These are phyloP conservation scores for Listronotus bonariensis DNA, from an alignment of 1,140 invertebrate genomes.

Conservation along the genomic window DNA sequence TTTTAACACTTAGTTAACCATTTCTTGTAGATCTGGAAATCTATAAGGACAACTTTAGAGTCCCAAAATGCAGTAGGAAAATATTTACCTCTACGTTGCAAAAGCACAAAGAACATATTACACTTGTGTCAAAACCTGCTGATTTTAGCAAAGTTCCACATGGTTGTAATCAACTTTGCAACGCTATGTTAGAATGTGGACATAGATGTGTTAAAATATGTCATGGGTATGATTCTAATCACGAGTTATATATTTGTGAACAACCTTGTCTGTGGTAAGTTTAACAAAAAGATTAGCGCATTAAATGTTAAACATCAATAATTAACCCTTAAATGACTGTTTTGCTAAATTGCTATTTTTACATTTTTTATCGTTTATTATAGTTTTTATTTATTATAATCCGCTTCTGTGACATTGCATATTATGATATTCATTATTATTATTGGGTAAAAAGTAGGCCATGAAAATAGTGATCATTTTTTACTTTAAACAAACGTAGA, in stretches of 20 bases:
- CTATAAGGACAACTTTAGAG: conserved; percentile 42
- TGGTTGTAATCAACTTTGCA: conserved; percentile 55
- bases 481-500: too few relatives aligned
- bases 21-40: not conserved
- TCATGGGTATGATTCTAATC: conserved; percentile 57
- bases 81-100: conserved; percentile 55
- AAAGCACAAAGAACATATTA: conserved; percentile 52
- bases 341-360: too few relatives aligned
- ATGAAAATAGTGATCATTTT: too few relatives aligned
- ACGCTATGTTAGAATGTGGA: conserved; percentile 55
- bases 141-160: conserved; percentile 57
- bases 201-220: conserved; percentile 61
- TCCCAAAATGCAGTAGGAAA: conserved; percentile 54
- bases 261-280: conserved; percentile 15
- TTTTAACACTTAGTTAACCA: too few relatives aligned
- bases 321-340: too few relatives aligned
- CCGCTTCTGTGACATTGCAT: too few relatives aligned
- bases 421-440: too few relatives aligned
- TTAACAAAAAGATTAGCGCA: not conserved
- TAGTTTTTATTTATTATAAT: too few relatives aligned
- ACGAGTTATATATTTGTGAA: conserved; percentile 54
- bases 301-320: too few relatives aligned
- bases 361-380: too few relatives aligned
- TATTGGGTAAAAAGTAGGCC: too few relatives aligned
- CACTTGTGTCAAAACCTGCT: conserved; percentile 37